A percentile compares a stretch with the other conserved stretches of the same genome.
phyloP scores from a whole-genome alignment of 2,113 vertebrate species.

The Heterochromis multidens region DNA sequence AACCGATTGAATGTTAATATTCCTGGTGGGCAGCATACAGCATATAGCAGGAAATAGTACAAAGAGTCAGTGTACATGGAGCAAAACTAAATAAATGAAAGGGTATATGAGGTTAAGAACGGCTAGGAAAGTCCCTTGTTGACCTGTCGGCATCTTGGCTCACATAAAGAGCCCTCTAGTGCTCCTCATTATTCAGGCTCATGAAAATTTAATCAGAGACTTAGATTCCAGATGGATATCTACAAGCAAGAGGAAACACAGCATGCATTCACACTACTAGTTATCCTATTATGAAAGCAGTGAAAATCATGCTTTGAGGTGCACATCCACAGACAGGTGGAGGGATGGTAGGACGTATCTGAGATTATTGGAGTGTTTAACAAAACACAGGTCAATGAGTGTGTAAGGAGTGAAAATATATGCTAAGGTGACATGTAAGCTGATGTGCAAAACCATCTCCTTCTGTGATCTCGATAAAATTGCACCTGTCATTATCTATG shows the following conservation, averaged over 20 bases:
- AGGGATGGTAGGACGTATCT: background rate
- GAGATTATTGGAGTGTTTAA: background rate
- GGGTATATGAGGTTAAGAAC: slow-evolving; percentile 10
- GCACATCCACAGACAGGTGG: background rate
- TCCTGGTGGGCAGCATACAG: background rate
- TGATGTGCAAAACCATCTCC: background rate
- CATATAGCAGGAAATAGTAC: background rate
- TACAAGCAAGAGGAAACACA: slow-evolving; percentile 5
- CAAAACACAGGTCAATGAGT: background rate
- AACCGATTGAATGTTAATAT: background rate
- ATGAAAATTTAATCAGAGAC: slow-evolving; percentile 66
- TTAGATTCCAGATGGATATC: slow-evolving; percentile 36
- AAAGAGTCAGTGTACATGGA: background rate
- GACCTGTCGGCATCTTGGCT: background rate
- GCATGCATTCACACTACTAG: background rate
- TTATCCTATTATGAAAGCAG: background rate
- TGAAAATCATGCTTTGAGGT: background rate
- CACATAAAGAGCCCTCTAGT: slow-evolving; percentile 11
- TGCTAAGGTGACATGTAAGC: background rate
- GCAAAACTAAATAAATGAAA: slow-evolving; percentile 10
- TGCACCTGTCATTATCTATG: background rate
- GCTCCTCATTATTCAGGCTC: slow-evolving; percentile 45
- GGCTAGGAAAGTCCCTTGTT: slow-evolving; percentile 40
- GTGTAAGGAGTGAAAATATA: background rate
- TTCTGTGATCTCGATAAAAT: background rate